Evolutionary conservation across 2,797 vertebrate species (phyloP).

Genomic region (Lophius americanus): DNA sequence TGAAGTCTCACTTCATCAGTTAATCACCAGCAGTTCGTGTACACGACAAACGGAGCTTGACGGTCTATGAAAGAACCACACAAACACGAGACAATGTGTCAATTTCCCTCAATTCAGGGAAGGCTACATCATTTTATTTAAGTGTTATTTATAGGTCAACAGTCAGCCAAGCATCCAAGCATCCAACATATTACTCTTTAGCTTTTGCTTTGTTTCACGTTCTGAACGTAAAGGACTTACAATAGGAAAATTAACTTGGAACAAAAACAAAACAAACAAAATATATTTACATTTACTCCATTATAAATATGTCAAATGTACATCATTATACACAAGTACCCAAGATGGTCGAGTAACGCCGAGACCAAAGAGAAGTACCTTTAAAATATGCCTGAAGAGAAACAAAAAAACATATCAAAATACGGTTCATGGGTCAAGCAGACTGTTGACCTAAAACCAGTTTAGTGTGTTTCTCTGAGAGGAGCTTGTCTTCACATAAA

Average conservation of each 20-base stretch:
- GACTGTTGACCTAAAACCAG: constrained; percentile 63
- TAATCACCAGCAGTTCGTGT: constrained; percentile 3
- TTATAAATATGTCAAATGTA: constrained; percentile 93
- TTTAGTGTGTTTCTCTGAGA: constrained; percentile 60
- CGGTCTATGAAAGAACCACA: constrained; percentile 41
- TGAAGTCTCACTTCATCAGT: constrained; percentile 12
- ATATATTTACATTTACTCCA: constrained; percentile 88
- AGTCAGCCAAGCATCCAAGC: constrained; percentile 87
- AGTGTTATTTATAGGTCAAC: constrained; percentile 86
- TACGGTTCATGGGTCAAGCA: constrained; percentile 61
- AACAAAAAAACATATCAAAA: constrained; percentile 70
- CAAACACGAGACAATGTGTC: constrained; percentile 42
- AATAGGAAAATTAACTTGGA: constrained; percentile 72
- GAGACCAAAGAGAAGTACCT: constrained; percentile 79
- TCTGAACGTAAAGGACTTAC: constrained; percentile 74
- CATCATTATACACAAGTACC: constrained; percentile 90
- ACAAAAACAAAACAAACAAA: constrained; percentile 50
- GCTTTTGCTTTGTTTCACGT: constrained; percentile 79
- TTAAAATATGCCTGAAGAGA: constrained; percentile 73
- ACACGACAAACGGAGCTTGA: not conserved
- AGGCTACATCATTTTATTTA: constrained; percentile 85
- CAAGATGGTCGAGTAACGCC: constrained; percentile 73
- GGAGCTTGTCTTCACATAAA: constrained; percentile 61
- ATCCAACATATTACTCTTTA: constrained; percentile 84
- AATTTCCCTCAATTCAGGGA: constrained; percentile 73